Evolutionary conservation across 2,797 vertebrate genomes (phyloP).

Genomic region (Remorina albescens): DNA sequence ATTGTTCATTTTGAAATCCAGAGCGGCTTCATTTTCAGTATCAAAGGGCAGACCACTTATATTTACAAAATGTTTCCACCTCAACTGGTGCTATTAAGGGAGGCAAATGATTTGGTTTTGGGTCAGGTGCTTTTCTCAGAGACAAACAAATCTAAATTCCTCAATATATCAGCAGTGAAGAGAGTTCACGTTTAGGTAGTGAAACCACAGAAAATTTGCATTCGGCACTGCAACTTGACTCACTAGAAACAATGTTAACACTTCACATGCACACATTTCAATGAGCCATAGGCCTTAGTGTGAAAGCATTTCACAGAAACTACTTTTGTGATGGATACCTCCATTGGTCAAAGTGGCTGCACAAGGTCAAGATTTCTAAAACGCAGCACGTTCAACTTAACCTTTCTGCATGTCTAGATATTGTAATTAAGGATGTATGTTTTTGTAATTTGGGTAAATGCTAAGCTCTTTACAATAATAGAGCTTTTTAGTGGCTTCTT

Average conservation of each 20-base stretch:
- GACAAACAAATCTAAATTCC: background rate
- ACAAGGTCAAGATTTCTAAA: background rate
- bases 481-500: background rate
- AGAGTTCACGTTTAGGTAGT: background rate
- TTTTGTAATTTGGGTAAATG: too few species aligned
- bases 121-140: background rate
- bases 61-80: slow-evolving; percentile 1
- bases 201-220: background rate
- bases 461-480: background rate
- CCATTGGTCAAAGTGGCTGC: too few species aligned
- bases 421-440: background rate
- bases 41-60: slow-evolving; percentile 4
- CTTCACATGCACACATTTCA: too few species aligned
- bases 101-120: background rate
- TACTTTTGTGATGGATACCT: background rate
- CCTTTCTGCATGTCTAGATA: background rate
- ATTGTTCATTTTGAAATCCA: slow-evolving; percentile 15
- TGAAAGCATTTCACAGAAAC: background rate
- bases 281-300: background rate
- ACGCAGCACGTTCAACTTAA: background rate
- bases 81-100: background rate
- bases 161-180: too few species aligned
- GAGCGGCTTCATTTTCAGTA: background rate
- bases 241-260: background rate
- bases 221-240: background rate